Evolutionary conservation across 2,888 invertebrate genomes (phyloP), one percentile per base, ranked within the genome.

Genomic region (Cephus pulcher): DNA sequence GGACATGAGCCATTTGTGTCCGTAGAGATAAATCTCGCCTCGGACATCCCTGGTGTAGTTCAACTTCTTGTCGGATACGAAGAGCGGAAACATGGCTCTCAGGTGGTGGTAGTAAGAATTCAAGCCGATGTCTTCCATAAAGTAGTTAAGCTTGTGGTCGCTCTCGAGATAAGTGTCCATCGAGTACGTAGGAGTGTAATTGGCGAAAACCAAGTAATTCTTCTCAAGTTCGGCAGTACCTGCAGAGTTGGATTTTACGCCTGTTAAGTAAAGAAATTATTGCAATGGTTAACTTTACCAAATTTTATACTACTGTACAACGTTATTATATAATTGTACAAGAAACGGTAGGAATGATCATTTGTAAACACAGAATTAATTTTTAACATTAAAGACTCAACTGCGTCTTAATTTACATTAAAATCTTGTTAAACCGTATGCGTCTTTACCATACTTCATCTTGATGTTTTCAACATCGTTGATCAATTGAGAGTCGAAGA

Each of bases 41-140:
- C 93, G 93, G 80, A 92, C 92, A 4, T 94, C 94, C 84, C 94
- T 93, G 69, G 91, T 87, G 80, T 93, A 88, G 80, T 93, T 74
- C 92, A 90, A 4, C 3, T 37, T 37, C 73, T 93, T 91, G 74
- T 93, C 93, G 80, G 93, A 92, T 90, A 95, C 91, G 94, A 95
- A 95, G 94, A 94, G 95, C 76, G 95, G 95, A 89, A 94, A 93
- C 81, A 94, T 93, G 83, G 93, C 90, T 86, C 95, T 94, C 92
- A 94, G 93, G 90, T 94, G 94, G 91, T 93, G 94, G 92, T 95
- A 95, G 92, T 93, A 95, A 6, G 94, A 90, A 91, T 95, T 96
- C 83, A 95, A 92, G 80, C 94, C 94, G 83, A 95, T 92, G 87
- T 96, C 96, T 86, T 96, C 95, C 75, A 94, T 95, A 92, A 95